Percentiles rank a stretch among this genome's conserved stretches.
Evolutionary conservation across 2,797 vertebrate genomes (phyloP).

Genomic region (Scolopax rusticola): DNA sequence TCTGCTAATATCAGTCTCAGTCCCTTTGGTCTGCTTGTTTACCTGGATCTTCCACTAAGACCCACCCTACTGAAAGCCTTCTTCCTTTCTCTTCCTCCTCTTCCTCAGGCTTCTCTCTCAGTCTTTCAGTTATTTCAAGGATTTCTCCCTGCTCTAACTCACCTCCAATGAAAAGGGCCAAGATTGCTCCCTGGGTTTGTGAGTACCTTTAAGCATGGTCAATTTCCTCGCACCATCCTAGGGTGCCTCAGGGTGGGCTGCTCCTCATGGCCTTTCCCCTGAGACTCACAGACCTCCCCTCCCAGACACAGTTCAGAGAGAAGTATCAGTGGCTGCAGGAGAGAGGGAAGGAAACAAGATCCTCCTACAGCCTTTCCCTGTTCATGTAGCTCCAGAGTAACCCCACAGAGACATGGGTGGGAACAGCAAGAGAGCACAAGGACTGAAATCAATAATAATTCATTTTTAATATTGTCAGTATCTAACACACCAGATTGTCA

Average conservation of each 20-base stretch:
- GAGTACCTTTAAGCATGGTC: neutral
- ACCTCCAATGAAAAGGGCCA: neutral
- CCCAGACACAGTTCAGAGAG: neutral
- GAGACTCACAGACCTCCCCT: neutral
- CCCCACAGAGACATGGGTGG: neutral
- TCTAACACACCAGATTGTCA: neutral
- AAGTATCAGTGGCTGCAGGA: neutral
- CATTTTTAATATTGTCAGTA: neutral
- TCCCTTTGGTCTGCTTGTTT: accelerated
- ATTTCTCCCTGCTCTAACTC: neutral
- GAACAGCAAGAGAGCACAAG: neutral
- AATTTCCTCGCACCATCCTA: neutral
- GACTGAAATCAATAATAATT: neutral
- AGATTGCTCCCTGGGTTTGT: neutral
- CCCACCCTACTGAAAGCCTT: too few relatives aligned
- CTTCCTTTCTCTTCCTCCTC: neutral
- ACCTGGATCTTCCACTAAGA: neutral
- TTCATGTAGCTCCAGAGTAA: neutral
- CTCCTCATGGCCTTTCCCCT: neutral
- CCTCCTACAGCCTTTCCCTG: neutral
- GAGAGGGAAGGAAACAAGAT: neutral
- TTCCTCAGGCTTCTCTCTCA: neutral
- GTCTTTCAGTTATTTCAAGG: neutral
- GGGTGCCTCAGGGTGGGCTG: neutral
- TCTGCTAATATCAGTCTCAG: neutral